Conservation (phyloP, 2,797 vertebrate species). For the Simalia tracyae region DNA sequence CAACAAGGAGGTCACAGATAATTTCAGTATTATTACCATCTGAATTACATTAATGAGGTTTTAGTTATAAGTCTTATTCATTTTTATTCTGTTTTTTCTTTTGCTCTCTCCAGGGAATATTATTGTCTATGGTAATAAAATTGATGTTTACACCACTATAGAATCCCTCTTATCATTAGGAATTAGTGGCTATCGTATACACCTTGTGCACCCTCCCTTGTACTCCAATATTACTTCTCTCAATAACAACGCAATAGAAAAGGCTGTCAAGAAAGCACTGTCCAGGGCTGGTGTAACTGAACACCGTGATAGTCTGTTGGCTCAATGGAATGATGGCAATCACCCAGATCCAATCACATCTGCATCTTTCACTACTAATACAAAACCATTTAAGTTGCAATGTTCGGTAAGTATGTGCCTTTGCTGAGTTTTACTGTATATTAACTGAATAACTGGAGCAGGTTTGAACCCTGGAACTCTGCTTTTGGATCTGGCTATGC, state of each 20-base stretch:
- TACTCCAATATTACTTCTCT: constrained; percentile 65
- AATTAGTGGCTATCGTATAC: constrained; percentile 76
- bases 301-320: constrained; percentile 75
- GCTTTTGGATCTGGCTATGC: background rate
- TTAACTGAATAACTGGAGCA: background rate
- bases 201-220: constrained; percentile 76
- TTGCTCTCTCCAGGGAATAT: constrained; percentile 74
- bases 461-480: background rate
- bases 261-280: constrained; percentile 67
- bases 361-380: constrained; percentile 76
- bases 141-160: constrained; percentile 83
- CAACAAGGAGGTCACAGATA: constrained; percentile 73
- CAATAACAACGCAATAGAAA: constrained; percentile 68
- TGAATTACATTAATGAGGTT: constrained; percentile 69
- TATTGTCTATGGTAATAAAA: constrained; percentile 85
- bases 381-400: constrained; percentile 71
- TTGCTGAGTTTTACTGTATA: background rate
- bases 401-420: constrained; percentile 80
- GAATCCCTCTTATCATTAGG: constrained; percentile 81
- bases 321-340: constrained; percentile 75
- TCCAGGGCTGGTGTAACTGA: constrained; percentile 67
- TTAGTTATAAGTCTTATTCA: constrained; percentile 60
- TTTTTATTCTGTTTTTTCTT: constrained; percentile 19
- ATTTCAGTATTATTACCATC: constrained; percentile 69
- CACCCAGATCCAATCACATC: constrained; percentile 72